A percentile compares a stretch with the other conserved stretches of the same genome.
Evolutionary conservation across 2,797 vertebrate genomes (phyloP).

Genomic region (Bryconaethiops microstoma): DNA sequence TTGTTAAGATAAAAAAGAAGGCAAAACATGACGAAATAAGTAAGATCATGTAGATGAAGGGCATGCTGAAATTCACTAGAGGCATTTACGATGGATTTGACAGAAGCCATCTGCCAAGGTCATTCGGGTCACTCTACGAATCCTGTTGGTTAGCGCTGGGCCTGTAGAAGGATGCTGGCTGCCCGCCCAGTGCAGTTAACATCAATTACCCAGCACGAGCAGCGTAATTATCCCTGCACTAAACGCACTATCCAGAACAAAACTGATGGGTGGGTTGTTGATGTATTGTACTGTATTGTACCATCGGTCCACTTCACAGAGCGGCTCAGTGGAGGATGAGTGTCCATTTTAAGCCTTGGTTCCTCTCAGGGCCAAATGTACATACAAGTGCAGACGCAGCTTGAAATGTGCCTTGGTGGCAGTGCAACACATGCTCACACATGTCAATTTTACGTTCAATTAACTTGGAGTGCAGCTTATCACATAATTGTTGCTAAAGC

Average conservation of each 20-base stretch:
- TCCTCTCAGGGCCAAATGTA: too few species aligned
- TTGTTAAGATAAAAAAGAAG: not conserved
- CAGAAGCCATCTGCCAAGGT: slow-evolving; percentile 29
- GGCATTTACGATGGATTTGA: not conserved
- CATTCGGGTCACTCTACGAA: slow-evolving; percentile 28
- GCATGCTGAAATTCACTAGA: slow-evolving; percentile 3
- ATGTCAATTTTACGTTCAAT: too few species aligned
- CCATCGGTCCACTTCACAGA: not conserved
- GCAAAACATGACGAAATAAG: not conserved
- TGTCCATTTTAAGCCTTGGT: not conserved
- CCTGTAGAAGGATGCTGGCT: slow-evolving; percentile 39
- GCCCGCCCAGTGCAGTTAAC: slow-evolving; percentile 43
- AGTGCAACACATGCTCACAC: too few species aligned
- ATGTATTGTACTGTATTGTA: not conserved
- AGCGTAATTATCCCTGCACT: slow-evolving; percentile 23
- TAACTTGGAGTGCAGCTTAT: too few species aligned
- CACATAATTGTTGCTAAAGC: too few species aligned
- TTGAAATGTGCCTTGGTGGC: too few species aligned
- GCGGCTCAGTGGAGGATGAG: not conserved
- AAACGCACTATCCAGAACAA: not conserved
- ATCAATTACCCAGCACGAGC: slow-evolving; percentile 43
- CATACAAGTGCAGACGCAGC: too few species aligned
- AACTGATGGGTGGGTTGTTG: not conserved
- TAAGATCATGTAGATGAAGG: slow-evolving; percentile 16
- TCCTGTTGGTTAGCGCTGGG: slow-evolving; percentile 36